phyloP scores from a whole-genome alignment of 2,797 vertebrate species.

The Karalla daura region DNA sequence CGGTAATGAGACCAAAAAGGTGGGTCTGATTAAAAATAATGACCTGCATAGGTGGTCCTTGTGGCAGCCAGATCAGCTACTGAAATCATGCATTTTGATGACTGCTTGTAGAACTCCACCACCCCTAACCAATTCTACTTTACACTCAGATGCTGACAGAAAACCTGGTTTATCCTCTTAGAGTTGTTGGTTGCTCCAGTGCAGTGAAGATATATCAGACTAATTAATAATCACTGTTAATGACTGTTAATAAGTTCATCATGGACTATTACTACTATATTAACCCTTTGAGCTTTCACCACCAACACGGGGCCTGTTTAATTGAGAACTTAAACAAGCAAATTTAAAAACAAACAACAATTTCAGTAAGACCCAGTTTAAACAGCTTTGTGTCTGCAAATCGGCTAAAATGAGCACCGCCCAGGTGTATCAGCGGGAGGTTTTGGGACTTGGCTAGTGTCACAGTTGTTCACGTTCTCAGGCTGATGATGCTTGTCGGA shows the following conservation, averaged over 20 bases:
- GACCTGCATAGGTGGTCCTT: not conserved
- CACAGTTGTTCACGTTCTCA: not conserved
- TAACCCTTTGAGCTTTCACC: too few relatives aligned
- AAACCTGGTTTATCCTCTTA: too few relatives aligned
- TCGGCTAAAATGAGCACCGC: not conserved
- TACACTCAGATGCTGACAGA: not conserved
- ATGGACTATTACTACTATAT: too few relatives aligned
- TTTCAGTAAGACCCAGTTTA: too few relatives aligned
- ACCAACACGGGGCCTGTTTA: too few relatives aligned
- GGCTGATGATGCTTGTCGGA: not conserved
- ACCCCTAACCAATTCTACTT: not conserved
- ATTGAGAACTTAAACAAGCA: too few relatives aligned
- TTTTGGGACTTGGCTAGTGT: not conserved
- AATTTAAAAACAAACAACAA: too few relatives aligned
- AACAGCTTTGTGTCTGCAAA: not conserved
- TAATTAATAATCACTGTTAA: too few relatives aligned
- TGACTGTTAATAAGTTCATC: too few relatives aligned
- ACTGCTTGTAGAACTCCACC: not conserved
- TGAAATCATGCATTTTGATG: not conserved
- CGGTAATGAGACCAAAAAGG: not conserved
- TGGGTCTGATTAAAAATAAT: slow-evolving; percentile 1
- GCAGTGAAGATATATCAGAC: too few relatives aligned
- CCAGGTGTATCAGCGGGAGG: not conserved
- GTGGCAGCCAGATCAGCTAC: not conserved
- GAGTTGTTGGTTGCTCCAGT: too few relatives aligned